Evolutionary conservation across 2,797 vertebrate species (phyloP).

Genomic region (Gobio occitaniae): DNA sequence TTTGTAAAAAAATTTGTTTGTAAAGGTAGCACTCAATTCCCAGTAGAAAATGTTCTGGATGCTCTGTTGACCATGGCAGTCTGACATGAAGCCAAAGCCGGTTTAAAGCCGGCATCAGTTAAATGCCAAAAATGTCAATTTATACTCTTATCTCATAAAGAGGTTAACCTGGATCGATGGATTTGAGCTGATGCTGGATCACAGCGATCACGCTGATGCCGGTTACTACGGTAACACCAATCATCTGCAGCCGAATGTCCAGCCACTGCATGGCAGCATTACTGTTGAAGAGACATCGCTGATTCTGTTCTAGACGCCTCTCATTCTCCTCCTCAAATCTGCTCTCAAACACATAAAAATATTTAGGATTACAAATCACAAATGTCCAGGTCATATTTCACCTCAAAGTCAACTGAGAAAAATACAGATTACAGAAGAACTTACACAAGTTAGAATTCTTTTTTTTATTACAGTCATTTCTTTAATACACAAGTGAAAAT

Average conservation of each 20-base stretch:
- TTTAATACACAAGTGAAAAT: not conserved
- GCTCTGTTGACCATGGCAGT: not conserved
- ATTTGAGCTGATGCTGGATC: slow-evolving; percentile 84
- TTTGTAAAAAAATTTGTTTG: not conserved
- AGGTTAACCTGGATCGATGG: slow-evolving; percentile 87
- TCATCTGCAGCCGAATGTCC: slow-evolving; percentile 96
- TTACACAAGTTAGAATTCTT: not conserved
- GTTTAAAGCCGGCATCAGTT: not conserved
- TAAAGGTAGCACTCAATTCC: not conserved
- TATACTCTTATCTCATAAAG: not conserved
- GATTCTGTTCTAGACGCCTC: slow-evolving; percentile 87
- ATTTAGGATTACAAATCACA: not conserved
- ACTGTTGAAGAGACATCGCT: slow-evolving; percentile 91
- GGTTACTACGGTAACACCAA: slow-evolving; percentile 88
- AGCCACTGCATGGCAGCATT: slow-evolving; percentile 89
- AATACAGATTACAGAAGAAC: not conserved
- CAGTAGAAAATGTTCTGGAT: not conserved
- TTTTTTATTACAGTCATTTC: not conserved
- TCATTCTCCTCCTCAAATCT: slow-evolving; percentile 91
- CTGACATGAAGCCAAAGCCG: not conserved
- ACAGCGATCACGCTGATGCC: slow-evolving; percentile 86
- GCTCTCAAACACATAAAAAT: slow-evolving; percentile 35
- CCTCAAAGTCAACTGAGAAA: not conserved
- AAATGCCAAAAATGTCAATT: not conserved
- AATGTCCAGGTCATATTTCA: not conserved